phyloP scores from a whole-genome alignment of 2,888 invertebrate genomes.

The Eupithecia pulchellata region DNA sequence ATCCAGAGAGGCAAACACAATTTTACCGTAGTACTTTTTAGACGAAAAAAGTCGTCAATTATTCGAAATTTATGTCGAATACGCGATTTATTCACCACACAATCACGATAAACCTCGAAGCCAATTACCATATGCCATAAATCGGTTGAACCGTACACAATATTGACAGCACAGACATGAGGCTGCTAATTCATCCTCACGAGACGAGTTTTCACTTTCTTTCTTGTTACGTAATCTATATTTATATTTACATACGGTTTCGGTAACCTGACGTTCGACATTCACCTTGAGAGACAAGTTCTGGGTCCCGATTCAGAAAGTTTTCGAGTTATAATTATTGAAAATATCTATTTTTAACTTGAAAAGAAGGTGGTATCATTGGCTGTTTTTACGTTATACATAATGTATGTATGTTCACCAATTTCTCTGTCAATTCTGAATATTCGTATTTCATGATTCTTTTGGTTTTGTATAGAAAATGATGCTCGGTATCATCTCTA shows the following conservation, averaged over 20 bases:
- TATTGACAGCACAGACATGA: constrained; percentile 20
- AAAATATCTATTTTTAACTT: too few species aligned
- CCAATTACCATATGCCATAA: constrained; percentile 8
- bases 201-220: constrained; percentile 45
- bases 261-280: constrained; percentile 33
- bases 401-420: too few species aligned
- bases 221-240: constrained; percentile 34
- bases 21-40: neutral
- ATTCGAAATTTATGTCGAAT: neutral
- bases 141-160: constrained; percentile 10
- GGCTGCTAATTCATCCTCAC: constrained; percentile 30
- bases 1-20: neutral
- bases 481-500: too few species aligned
- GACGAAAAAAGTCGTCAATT: neutral
- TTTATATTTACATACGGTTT: constrained; percentile 41
- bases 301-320: neutral
- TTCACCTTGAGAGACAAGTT: constrained; percentile 43
- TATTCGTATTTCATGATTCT: neutral
- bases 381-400: too few species aligned
- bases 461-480: neutral
- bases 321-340: neutral
- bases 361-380: too few species aligned
- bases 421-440: constrained; percentile 13
- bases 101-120: constrained; percentile 2
- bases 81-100: neutral